Conservation (phyloP, 2,888 invertebrate genomes). For the Coecobrya sp. region DNA sequence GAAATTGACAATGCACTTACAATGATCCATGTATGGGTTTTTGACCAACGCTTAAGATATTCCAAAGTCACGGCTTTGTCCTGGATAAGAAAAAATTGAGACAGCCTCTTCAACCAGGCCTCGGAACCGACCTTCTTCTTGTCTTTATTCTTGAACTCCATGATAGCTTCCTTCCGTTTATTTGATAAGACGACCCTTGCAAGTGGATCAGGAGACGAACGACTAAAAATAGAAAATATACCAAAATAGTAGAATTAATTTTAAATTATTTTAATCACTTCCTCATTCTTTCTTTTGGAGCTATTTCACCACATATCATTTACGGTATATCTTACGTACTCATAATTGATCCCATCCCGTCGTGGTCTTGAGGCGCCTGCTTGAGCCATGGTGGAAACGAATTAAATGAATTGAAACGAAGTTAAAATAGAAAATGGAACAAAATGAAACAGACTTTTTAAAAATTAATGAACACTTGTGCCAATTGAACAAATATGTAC, state of each 20-base stretch:
- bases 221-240: background rate
- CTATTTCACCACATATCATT: no score
- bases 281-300: no score
- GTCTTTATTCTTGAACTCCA: conserved; percentile 18
- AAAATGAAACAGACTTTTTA: background rate
- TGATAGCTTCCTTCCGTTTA: conserved; percentile 32
- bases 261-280: no score
- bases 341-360: background rate
- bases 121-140: background rate
- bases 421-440: background rate
- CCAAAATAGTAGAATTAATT: no score
- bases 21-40: conserved; percentile 11
- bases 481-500: no score
- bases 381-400: background rate
- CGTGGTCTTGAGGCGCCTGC: no score
- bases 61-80: background rate
- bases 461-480: no score
- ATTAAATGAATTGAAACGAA: background rate
- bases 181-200: background rate
- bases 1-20: conserved; percentile 17
- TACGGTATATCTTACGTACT: background rate
- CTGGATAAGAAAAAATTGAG: background rate
- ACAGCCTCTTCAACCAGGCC: background rate
- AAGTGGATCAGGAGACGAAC: background rate
- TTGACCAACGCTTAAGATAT: conserved; percentile 36